Evolutionary conservation across 1,140 invertebrate genomes (phyloP).

Genomic region (Drosophila rufa): DNA sequence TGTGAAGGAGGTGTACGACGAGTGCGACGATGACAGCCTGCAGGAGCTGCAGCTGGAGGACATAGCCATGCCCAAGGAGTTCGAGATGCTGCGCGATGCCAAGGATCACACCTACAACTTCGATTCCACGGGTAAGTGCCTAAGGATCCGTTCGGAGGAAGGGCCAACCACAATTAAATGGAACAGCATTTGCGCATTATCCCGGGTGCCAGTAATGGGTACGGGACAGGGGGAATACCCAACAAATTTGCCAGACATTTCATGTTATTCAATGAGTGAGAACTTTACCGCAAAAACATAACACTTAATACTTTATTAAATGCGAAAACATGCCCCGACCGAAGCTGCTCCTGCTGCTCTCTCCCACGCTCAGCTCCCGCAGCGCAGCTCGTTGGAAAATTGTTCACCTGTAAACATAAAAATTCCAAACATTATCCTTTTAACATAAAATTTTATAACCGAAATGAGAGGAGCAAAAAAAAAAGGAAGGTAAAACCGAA

Average conservation of each 20-base stretch:
- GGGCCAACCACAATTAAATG: conserved; percentile 42
- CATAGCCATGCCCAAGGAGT: conserved; percentile 76
- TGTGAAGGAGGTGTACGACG: conserved; percentile 48
- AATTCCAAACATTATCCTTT: conserved; percentile 83
- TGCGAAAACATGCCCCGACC: conserved; percentile 70
- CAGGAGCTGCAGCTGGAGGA: conserved; percentile 57
- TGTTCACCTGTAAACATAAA: conserved; percentile 83
- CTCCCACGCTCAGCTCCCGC: conserved; percentile 1
- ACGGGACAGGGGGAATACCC: neutral
- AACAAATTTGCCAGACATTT: conserved; percentile 72
- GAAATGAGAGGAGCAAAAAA: conserved; percentile 35
- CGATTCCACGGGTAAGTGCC: conserved; percentile 60
- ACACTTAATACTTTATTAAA: conserved; percentile 84
- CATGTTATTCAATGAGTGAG: conserved; percentile 70
- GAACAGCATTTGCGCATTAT: conserved; percentile 70
- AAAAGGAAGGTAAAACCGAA: conserved; percentile 58
- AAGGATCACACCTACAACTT: conserved; percentile 70
- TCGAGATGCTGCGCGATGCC: conserved; percentile 67
- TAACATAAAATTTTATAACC: conserved; percentile 83
- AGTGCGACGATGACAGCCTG: conserved; percentile 67
- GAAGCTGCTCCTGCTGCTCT: conserved; percentile 1
- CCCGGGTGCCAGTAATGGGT: neutral
- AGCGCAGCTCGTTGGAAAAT: conserved; percentile 65
- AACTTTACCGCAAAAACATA: conserved; percentile 78
- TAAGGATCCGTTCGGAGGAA: neutral